Conservation (phyloP, 2,797 vertebrate species). For the Sandelia bainsii region DNA sequence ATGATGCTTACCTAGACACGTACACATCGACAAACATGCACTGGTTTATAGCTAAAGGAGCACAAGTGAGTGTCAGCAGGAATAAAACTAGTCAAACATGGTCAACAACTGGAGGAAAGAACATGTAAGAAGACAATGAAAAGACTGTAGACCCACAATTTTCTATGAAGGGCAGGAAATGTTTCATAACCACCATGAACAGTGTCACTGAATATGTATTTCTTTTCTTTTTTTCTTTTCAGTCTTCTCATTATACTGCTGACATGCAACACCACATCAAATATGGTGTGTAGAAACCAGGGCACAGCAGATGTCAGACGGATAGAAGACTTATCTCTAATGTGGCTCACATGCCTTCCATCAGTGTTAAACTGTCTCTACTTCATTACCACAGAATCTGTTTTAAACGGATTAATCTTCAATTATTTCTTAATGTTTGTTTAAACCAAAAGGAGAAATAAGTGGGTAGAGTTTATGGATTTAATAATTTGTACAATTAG, state of each 20-base stretch:
- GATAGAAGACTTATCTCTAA: slow-evolving; percentile 18
- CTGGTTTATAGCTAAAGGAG: slow-evolving; percentile 5
- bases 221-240: slow-evolving; percentile 33
- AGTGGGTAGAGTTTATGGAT: slow-evolving; percentile 1
- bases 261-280: slow-evolving; percentile 40
- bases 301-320: slow-evolving; percentile 30
- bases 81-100: background rate
- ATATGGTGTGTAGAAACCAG: slow-evolving; percentile 42
- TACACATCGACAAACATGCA: background rate
- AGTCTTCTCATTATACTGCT: slow-evolving; percentile 38
- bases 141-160: background rate
- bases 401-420: no score
- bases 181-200: slow-evolving; percentile 14
- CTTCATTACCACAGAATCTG: background rate
- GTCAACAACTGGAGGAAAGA: background rate
- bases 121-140: slow-evolving; percentile 15
- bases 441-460: background rate
- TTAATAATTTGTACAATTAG: slow-evolving; percentile 2
- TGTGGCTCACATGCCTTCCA: slow-evolving; percentile 1
- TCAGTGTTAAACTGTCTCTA: background rate
- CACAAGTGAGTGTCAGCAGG: background rate
- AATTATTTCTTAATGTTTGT: slow-evolving; percentile 10
- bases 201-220: slow-evolving; percentile 26
- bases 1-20: background rate
- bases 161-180: background rate